Conservation (phyloP, 2,888 invertebrate genomes). For the Nephrocerus scutellatus region DNA sequence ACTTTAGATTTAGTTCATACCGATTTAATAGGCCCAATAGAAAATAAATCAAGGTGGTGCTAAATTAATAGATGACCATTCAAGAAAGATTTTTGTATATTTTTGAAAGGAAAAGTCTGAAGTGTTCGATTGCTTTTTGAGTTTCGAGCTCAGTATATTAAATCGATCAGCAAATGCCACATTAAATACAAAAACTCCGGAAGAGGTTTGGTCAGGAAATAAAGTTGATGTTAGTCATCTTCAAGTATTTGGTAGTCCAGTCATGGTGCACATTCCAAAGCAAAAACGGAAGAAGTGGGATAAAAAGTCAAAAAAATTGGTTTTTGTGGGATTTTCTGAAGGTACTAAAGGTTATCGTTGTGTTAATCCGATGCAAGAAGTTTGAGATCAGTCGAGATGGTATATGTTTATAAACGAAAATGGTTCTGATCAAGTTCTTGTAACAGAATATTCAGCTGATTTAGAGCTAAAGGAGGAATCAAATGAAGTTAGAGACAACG, state of each 20-base stretch:
- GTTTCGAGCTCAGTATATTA: conserved; percentile 21
- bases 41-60: conserved; percentile 30
- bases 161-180: conserved; percentile 22
- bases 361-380: conserved; percentile 11
- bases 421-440: no score
- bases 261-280: conserved; percentile 13
- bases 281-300: conserved; percentile 7
- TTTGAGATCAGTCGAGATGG: conserved; percentile 1
- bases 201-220: no score
- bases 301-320: conserved; percentile 7
- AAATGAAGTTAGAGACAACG: no score
- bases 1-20: conserved; percentile 33
- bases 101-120: conserved; percentile 21
- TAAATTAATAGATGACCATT: conserved; percentile 37
- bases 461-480: no score
- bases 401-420: no score
- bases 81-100: conserved; percentile 13
- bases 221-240: no score
- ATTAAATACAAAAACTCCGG: conserved; percentile 24
- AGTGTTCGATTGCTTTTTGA: conserved; percentile 19
- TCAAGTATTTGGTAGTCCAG: conserved; percentile 13
- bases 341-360: conserved; percentile 16
- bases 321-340: conserved; percentile 8
- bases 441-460: no score
- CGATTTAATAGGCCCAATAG: conserved; percentile 40